Evolutionary conservation across 2,888 invertebrate species (phyloP).

Genomic region (Apamea crenata): DNA sequence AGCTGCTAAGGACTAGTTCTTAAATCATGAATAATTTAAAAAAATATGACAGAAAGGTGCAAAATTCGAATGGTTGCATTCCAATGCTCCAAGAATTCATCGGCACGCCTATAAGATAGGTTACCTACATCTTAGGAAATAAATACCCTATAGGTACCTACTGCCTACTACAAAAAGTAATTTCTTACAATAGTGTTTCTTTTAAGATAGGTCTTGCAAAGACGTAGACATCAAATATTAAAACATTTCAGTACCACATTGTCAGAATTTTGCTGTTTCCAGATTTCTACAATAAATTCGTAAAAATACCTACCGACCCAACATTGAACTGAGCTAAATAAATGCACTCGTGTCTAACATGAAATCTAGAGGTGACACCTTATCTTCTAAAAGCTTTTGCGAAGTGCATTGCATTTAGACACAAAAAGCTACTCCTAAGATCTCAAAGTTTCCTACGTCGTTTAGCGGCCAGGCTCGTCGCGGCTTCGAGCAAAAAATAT

Average conservation of each 20-base stretch:
- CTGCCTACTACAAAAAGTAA: too few species aligned
- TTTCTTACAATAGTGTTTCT: neutral
- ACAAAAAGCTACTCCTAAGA: constrained; percentile 19
- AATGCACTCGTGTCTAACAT: neutral
- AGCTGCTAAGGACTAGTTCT: neutral
- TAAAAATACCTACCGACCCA: neutral
- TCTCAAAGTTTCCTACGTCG: constrained; percentile 10
- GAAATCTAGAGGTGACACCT: neutral
- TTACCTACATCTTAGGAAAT: neutral
- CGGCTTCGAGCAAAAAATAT: constrained; percentile 26
- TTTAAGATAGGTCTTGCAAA: neutral
- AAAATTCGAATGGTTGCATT: neutral
- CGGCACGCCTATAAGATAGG: too few species aligned
- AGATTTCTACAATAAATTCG: neutral
- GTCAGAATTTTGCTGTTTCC: neutral
- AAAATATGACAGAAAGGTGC: neutral
- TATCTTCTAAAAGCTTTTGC: constrained; percentile 24
- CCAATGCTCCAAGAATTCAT: neutral
- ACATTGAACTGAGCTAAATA: constrained; percentile 2
- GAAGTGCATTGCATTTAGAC: constrained; percentile 22
- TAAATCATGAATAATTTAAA: neutral
- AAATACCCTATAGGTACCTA: neutral
- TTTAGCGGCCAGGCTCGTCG: neutral
- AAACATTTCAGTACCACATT: neutral
- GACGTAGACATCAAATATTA: neutral